Base-by-base conservation (phyloP, 2,797 vertebrate species). In the Acanthis flammea region DNA sequence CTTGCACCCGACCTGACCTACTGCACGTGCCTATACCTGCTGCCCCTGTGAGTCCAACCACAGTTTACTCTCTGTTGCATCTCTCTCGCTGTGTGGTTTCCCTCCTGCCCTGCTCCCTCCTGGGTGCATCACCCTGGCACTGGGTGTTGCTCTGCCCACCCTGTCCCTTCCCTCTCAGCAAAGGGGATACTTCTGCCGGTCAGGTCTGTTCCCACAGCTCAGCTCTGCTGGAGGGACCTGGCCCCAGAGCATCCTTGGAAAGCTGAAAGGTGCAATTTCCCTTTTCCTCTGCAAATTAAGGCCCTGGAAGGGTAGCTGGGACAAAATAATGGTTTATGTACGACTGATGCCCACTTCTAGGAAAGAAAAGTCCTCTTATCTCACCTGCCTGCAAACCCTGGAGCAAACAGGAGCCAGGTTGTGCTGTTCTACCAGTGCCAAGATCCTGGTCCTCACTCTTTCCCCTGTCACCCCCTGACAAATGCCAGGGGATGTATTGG, bases 41-140 rank as follows among this genome's bases (percentile, higher is more conserved):
- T 95, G 96, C 90, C 96, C 95, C 57, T 96, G 95, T 94, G 95
- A 96, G 91, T 95, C 91, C 85, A 93, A 94, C 88, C 91, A 91
- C 94, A 89, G 88, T 96, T 96, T 96, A 92, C 87, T 94, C 92
- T 96, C 79, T 94, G 90, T 96, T 95, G 92, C 93, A 94, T 95
- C 72, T 95, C 68, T 95, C 86, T 96, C 1, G 41, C 70, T 96
- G 60, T 90, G 88, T 93, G 73, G 55, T 90, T 87, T 83, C 58
- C 89, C 31, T 74, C 76, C 65, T 4, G 2, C 87, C 82, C 72
- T 62, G 42, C 75, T 85, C 48, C 63, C 51, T 85, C 48, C 63
- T 0, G 21, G 4, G 9, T 62, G 42, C 61, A 30, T 74, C 54
- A 68, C 62, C 33, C 66, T 51, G 41, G 47, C 2, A 2, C 2